Conservation (phyloP, 2,113 vertebrate species). For the Sciurus niger region DNA sequence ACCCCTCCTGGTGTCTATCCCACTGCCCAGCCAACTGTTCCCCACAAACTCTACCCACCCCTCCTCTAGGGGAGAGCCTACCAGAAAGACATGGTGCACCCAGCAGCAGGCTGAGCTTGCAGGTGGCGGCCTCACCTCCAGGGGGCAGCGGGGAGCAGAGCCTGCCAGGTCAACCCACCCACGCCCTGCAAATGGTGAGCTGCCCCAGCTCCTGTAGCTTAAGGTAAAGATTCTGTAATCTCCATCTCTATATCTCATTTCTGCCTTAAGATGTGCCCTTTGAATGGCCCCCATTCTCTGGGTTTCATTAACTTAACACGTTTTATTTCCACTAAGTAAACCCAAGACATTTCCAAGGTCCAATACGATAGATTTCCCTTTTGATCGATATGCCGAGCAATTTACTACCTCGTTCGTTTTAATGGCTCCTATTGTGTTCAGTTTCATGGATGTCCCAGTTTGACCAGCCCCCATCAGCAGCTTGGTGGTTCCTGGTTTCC, state of each 20-base stretch:
- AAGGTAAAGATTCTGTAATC: background rate
- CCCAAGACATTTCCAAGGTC: background rate
- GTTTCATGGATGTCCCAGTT: background rate
- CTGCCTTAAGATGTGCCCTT: background rate
- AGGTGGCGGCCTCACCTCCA: background rate
- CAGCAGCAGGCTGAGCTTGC: background rate
- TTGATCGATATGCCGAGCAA: constrained; percentile 50
- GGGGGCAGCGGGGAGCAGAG: background rate
- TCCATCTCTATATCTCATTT: background rate
- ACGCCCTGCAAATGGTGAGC: background rate
- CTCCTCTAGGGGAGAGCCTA: background rate
- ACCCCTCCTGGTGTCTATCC: background rate
- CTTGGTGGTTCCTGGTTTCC: background rate
- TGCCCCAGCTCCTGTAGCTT: background rate
- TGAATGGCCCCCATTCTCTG: background rate
- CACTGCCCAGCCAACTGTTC: background rate
- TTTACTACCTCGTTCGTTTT: background rate
- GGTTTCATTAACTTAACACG: constrained; percentile 51
- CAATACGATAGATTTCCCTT: constrained; percentile 50
- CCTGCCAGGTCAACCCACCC: background rate
- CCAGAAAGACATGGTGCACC: no score
- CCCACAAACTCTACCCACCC: background rate
- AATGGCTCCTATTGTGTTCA: background rate
- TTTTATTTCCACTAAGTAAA: constrained; percentile 60
- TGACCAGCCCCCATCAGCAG: background rate